phyloP scores from a whole-genome alignment of 2,888 invertebrate species.

The Tinea pellionella region DNA sequence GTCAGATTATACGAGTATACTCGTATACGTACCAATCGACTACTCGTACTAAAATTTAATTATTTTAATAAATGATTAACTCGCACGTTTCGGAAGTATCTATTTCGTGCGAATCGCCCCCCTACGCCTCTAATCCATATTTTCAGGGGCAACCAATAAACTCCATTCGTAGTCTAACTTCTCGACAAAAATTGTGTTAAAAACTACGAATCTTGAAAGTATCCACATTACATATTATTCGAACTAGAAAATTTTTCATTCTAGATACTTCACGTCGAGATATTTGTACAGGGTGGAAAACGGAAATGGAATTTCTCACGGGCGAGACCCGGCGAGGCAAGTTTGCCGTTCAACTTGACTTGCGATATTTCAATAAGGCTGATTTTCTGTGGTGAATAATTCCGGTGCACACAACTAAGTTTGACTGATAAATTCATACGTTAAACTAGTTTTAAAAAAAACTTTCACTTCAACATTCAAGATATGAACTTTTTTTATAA shows the following conservation, averaged over 20 bases:
- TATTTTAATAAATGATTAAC: too few relatives aligned
- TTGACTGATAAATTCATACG: neutral
- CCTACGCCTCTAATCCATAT: too few relatives aligned
- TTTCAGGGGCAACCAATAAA: too few relatives aligned
- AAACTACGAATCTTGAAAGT: neutral
- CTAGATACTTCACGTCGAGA: neutral
- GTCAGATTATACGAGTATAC: too few relatives aligned
- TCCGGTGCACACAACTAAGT: neutral
- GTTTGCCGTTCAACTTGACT: conserved; percentile 1
- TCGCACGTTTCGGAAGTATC: too few relatives aligned
- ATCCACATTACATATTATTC: neutral
- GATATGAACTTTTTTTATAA: too few relatives aligned
- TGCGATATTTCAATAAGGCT: conserved; percentile 2
- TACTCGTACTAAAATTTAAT: too few relatives aligned
- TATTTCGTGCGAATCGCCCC: too few relatives aligned
- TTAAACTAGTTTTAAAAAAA: neutral
- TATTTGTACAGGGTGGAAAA: conserved; percentile 2
- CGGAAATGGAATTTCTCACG: conserved; percentile 33
- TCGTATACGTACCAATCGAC: too few relatives aligned
- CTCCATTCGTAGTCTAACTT: too few relatives aligned
- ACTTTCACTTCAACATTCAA: too few relatives aligned
- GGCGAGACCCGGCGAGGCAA: conserved; percentile 15
- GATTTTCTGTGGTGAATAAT: conserved; percentile 7
- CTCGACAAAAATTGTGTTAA: neutral
- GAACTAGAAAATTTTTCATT: neutral